phyloP scores from a whole-genome alignment of 1,140 invertebrate genomes.

The Stegodyphus mimosarum region DNA sequence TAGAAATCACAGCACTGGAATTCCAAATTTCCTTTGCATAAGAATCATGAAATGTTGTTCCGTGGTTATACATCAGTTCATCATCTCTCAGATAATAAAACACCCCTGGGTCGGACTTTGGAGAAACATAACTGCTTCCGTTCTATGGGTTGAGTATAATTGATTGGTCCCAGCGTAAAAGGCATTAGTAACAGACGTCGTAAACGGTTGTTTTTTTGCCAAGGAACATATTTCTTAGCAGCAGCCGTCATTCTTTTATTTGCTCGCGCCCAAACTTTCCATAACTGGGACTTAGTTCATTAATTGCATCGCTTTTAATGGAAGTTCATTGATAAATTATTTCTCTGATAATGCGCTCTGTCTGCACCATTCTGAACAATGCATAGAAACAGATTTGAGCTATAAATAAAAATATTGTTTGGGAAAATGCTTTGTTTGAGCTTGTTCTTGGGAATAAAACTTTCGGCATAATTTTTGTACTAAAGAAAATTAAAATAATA shows the following conservation, averaged over 20 bases:
- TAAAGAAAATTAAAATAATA: no score
- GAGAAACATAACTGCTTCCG: constrained; percentile 28
- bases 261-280: constrained; percentile 1
- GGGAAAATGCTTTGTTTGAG: no score
- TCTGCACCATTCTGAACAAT: no score
- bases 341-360: no score
- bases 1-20: background rate
- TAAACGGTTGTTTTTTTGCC: constrained; percentile 47
- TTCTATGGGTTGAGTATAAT: constrained; percentile 30
- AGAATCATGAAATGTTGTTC: constrained; percentile 1
- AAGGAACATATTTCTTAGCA: constrained; percentile 24
- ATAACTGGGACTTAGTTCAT: constrained; percentile 1
- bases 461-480: no score
- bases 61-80: background rate
- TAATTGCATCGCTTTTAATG: background rate
- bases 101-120: constrained; percentile 20
- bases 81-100: constrained; percentile 46
- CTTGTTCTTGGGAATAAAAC: no score
- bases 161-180: constrained; percentile 47
- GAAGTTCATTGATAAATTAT: background rate
- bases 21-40: background rate
- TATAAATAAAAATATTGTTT: no score
- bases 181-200: constrained; percentile 49
- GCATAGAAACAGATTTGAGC: no score
- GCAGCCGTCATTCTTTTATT: constrained; percentile 36